Evolutionary conservation across 2,113 vertebrate species (phyloP).

Genomic region (Puntigrus tetrazona): DNA sequence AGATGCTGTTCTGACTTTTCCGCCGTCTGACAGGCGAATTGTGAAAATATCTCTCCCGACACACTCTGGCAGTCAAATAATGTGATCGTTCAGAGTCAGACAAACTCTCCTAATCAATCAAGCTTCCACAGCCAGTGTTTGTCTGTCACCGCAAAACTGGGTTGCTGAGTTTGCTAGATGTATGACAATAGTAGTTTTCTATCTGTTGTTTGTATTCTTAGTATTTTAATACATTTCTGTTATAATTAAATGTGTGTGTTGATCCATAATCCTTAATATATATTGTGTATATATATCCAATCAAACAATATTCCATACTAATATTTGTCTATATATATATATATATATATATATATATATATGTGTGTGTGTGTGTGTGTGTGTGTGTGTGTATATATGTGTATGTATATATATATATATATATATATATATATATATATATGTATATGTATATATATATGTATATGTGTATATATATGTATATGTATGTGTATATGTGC

Average conservation of each 20-base stretch:
- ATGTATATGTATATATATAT: too few relatives aligned
- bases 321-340: too few relatives aligned
- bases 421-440: too few relatives aligned
- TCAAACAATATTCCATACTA: not conserved
- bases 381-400: too few relatives aligned
- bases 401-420: too few relatives aligned
- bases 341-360: too few relatives aligned
- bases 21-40: not conserved
- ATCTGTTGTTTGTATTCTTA: not conserved
- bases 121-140: not conserved
- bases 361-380: too few relatives aligned
- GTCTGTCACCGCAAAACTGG: not conserved
- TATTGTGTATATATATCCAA: not conserved
- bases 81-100: slow-evolving; percentile 10
- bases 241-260: too few relatives aligned
- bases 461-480: too few relatives aligned
- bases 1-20: slow-evolving; percentile 8
- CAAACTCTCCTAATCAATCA: slow-evolving; percentile 9
- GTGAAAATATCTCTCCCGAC: slow-evolving; percentile 3
- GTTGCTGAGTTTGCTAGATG: not conserved
- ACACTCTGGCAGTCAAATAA: slow-evolving; percentile 16
- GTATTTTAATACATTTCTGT: too few relatives aligned
- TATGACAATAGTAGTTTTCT: not conserved
- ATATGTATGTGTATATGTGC: too few relatives aligned
- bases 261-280: too few relatives aligned